Conservation (phyloP, 2,888 invertebrate species). For the Taenaris catops region DNA sequence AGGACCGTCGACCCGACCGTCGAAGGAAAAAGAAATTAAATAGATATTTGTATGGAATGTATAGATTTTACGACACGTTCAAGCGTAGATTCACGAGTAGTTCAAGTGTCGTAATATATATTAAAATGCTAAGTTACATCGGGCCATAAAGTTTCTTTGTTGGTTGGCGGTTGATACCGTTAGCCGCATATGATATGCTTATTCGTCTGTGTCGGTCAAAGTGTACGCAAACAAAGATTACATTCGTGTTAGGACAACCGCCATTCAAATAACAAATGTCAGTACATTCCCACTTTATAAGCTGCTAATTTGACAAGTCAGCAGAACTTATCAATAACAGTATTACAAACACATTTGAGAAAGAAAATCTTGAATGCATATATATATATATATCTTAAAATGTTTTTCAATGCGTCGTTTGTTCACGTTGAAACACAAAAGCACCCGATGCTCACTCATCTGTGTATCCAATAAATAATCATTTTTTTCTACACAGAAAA, state of each 20-base stretch:
- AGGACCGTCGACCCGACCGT: too few species aligned
- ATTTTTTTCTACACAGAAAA: constrained; percentile 25
- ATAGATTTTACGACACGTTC: too few species aligned
- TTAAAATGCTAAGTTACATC: constrained; percentile 17
- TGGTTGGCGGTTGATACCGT: constrained; percentile 23
- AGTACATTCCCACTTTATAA: neutral
- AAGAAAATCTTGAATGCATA: too few species aligned
- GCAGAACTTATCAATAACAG: constrained; percentile 2
- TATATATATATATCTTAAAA: neutral
- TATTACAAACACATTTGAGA: neutral
- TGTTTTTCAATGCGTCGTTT: too few species aligned
- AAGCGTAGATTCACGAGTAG: too few species aligned
- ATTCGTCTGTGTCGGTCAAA: constrained; percentile 14
- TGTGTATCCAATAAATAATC: constrained; percentile 24
- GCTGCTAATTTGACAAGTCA: constrained; percentile 3
- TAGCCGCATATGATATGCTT: constrained; percentile 15
- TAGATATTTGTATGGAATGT: too few species aligned
- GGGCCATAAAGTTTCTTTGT: constrained; percentile 21
- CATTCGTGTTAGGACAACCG: constrained; percentile 3
- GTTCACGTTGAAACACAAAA: constrained; percentile 6
- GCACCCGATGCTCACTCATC: constrained; percentile 7
- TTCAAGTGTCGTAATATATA: constrained; percentile 3
- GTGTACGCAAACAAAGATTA: constrained; percentile 10
- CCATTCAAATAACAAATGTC: constrained; percentile 2
- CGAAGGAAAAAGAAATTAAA: too few species aligned